phyloP scores from a whole-genome alignment of 2,797 vertebrate species.

The Pipistrellus nathusii region DNA sequence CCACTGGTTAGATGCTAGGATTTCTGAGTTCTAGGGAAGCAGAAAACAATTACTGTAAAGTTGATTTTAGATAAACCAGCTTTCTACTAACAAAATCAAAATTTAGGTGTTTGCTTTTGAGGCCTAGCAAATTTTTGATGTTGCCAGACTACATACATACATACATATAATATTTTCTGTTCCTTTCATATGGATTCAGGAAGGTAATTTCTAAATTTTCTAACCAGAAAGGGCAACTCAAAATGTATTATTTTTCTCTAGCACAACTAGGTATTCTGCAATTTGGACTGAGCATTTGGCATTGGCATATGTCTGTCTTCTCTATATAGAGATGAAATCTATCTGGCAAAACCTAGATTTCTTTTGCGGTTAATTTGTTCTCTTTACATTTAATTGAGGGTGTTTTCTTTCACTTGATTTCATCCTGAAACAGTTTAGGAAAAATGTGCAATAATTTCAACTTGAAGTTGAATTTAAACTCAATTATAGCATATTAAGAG shows the following conservation, averaged over 20 bases:
- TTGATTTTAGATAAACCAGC: not conserved
- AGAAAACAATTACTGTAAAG: not conserved
- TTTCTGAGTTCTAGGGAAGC: not conserved
- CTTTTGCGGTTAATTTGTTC: not conserved
- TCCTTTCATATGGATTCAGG: not conserved
- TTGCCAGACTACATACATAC: not conserved
- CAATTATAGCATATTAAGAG: constrained; percentile 5
- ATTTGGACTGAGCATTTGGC: constrained; percentile 32
- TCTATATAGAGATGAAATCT: not conserved
- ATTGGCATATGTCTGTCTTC: not conserved
- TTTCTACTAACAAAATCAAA: constrained; percentile 19
- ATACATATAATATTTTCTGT: not conserved
- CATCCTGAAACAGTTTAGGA: constrained; percentile 16
- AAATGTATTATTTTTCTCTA: constrained; percentile 23
- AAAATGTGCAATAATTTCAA: constrained; percentile 7
- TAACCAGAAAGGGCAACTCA: not conserved
- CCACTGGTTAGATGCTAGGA: not conserved
- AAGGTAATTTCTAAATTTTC: constrained; percentile 28
- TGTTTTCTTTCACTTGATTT: constrained; percentile 56
- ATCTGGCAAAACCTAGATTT: not conserved
- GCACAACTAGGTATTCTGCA: not conserved
- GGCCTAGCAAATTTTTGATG: not conserved
- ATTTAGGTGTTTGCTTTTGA: constrained; percentile 5
- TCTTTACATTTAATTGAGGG: constrained; percentile 35
- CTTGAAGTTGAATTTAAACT: constrained; percentile 19